Conservation (phyloP, 2,797 vertebrate genomes). For the Tympanoctomys barrerae region DNA sequence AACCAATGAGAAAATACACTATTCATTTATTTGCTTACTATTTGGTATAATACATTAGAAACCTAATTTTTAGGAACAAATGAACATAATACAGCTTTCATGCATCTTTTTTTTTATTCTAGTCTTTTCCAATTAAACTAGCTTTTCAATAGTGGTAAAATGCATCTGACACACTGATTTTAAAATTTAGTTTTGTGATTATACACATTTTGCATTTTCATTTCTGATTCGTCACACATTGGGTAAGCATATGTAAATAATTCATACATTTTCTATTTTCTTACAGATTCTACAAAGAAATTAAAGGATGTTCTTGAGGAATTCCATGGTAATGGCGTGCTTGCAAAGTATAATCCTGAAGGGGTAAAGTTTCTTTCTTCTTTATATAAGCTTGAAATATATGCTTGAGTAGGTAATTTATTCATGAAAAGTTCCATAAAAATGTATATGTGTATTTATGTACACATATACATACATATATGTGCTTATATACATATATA, state of each 20-base stretch:
- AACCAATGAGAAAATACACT: background rate
- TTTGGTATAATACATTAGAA: background rate
- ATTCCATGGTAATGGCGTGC: slow-evolving; percentile 95
- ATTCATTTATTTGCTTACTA: background rate
- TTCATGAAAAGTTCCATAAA: slow-evolving; percentile 32
- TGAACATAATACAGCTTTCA: background rate
- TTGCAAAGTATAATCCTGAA: slow-evolving; percentile 97
- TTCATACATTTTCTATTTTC: slow-evolving; percentile 80
- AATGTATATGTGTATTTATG: slow-evolving; percentile 29
- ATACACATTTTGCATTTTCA: slow-evolving; percentile 8
- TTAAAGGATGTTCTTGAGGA: slow-evolving; percentile 97
- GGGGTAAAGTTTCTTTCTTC: slow-evolving; percentile 90
- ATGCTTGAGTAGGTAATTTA: background rate
- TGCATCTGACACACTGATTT: background rate
- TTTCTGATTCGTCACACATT: background rate
- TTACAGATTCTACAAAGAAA: slow-evolving; percentile 96
- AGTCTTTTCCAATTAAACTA: background rate
- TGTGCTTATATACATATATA: background rate
- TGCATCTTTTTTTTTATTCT: background rate
- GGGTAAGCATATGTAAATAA: background rate
- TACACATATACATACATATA: background rate
- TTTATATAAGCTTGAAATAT: slow-evolving; percentile 49
- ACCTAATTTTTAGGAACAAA: background rate
- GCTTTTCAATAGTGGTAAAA: background rate
- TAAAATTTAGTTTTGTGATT: background rate